Evolutionary conservation across 2,797 vertebrate species (phyloP), one percentile per base, ranked within the genome.

Genomic region (Austrolebias charrua): DNA sequence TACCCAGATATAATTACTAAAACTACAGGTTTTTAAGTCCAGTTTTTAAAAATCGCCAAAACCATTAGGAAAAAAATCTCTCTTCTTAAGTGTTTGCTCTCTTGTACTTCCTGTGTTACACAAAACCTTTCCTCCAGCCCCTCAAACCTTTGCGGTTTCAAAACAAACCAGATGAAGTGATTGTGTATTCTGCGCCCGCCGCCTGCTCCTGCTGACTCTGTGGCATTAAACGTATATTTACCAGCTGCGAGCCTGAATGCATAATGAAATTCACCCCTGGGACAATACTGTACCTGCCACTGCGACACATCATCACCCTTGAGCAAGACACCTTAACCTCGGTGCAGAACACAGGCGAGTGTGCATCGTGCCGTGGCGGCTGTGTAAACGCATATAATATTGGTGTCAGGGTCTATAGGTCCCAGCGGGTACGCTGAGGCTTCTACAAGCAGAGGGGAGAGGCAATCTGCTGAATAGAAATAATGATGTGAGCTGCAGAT

Each of bases 391-490:
- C 69, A 79, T 71, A 75, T 71, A 73, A 76, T 77, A 77, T 75
- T 53, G 19, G 66, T 62, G 75, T 75, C 67, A 71, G 66, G 65
- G 79, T 75, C 79, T 80, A 79, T 29, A 38, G 83, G 79, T 84
- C 90, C 71, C 85, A 15, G 72, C 1, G 82, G 83, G 78, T 28
- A 62, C 58, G 6, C 44, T 42, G 16, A 68, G 83, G 75, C 69
- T 80, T 83, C 82, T 81, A 79, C 67, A 79, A 71, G 70, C 80
- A 53, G 70, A 63, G 77, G 78, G 74, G 83, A 66, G 76, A 73
- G 46, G 46, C 46, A 5, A 61, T 69, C 78, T 58, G 72, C 90
- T 91, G 80, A 91, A 91, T 93, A 91, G 88, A 90, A 86, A 92
- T 87, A 67, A 65, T 73, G 45, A 40, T 44, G 66, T 74, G 67